Conservation (phyloP, 2,888 invertebrate genomes). For the Netelia fuscicornis region DNA sequence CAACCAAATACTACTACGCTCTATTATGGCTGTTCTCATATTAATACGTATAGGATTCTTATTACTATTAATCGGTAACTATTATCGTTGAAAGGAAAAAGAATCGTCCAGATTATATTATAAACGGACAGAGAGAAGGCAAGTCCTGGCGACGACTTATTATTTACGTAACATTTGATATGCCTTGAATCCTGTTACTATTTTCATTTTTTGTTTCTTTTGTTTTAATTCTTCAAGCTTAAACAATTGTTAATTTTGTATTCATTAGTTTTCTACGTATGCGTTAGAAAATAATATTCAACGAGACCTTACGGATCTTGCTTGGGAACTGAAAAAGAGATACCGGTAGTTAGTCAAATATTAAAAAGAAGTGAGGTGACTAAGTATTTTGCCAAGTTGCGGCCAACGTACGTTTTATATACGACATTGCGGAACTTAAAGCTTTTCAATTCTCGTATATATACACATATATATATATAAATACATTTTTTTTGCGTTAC, state of each 20-base stretch:
- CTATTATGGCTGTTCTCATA: conserved; percentile 37
- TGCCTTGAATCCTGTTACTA: conserved; percentile 3
- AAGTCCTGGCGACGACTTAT: conserved; percentile 52
- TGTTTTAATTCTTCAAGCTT: conserved; percentile 30
- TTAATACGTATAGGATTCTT: conserved; percentile 26
- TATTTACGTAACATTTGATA: conserved; percentile 17
- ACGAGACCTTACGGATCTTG: conserved; percentile 23
- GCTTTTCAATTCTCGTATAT: not conserved
- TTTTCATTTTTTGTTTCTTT: conserved; percentile 41
- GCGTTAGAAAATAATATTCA: conserved; percentile 46
- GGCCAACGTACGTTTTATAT: conserved; percentile 21
- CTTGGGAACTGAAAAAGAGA: conserved; percentile 44
- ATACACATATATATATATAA: conserved; percentile 9
- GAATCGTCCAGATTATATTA: conserved; percentile 1
- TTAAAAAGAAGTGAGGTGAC: not conserved
- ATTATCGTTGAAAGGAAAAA: conserved; percentile 11
- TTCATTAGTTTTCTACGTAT: conserved; percentile 57
- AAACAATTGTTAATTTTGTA: conserved; percentile 51
- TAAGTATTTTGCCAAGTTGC: conserved; percentile 7
- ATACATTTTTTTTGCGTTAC: not conserved
- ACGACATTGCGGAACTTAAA: conserved; percentile 8
- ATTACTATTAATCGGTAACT: not conserved
- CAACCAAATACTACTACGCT: conserved; percentile 21
- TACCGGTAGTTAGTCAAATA: conserved; percentile 6
- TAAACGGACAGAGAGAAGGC: conserved; percentile 3